Evolutionary conservation across 1,140 invertebrate genomes (phyloP).

Genomic region (Drosophila sucinea): DNA sequence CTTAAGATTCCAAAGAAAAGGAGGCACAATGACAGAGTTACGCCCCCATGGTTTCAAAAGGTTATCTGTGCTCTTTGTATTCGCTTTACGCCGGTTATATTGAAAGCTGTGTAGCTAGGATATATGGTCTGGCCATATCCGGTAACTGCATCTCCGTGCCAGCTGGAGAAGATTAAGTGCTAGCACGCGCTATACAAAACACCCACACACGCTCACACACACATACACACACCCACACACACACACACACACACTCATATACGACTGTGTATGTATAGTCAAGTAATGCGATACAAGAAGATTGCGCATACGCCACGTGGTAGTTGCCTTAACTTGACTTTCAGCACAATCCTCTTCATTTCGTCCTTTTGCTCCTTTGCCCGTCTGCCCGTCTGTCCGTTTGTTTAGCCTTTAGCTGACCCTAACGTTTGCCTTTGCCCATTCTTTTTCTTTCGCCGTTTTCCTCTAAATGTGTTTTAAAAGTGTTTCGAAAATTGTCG

Average conservation of each 20-base stretch:
- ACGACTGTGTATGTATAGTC: neutral
- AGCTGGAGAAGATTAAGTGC: constrained; percentile 74
- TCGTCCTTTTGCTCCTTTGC: constrained; percentile 34
- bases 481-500: constrained; percentile 70
- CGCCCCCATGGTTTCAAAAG: neutral
- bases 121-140: constrained; percentile 71
- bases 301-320: constrained; percentile 74
- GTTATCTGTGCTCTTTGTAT: constrained; percentile 7
- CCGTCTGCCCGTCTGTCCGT: neutral
- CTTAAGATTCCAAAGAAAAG: neutral
- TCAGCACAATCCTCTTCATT: constrained; percentile 24
- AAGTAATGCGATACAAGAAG: constrained; percentile 44
- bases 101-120: constrained; percentile 26
- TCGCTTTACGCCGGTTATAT: constrained; percentile 21
- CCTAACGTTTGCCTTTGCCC: constrained; percentile 60
- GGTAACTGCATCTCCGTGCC: constrained; percentile 64
- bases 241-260: constrained; percentile 6
- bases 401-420: constrained; percentile 43
- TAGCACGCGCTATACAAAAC: constrained; percentile 51
- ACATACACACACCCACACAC: constrained; percentile 6
- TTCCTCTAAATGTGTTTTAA: constrained; percentile 74
- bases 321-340: constrained; percentile 43
- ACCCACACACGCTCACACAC: constrained; percentile 20
- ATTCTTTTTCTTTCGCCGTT: constrained; percentile 38
- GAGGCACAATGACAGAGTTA: neutral